Base-by-base conservation (phyloP, 1,140 invertebrate genomes). In the Drosophila sp. region DNA sequence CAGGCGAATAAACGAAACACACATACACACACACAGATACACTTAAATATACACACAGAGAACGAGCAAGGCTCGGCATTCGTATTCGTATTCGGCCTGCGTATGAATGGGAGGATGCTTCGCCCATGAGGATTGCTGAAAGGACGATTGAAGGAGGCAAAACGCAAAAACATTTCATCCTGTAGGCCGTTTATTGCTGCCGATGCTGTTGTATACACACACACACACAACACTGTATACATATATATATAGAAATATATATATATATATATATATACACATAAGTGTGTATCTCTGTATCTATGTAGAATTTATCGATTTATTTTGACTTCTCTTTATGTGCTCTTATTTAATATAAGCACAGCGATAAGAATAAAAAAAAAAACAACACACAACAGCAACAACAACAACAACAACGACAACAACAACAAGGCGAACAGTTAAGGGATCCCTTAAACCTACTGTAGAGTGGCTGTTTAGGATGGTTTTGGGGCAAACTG, bases 91-190 rank as follows among this genome's bases (percentile, higher is more conserved):
- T 62, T 84, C 73, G 76, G 68, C 30, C 57, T 70, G 80, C 54
- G 71, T 82, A 77, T 86, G 79, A 87, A 87, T 87, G 82, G 67
- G 83, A 72, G 25, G 32, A 29, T 33, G 29, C 29, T 40, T n/a
- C 61, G 70, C 56, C 25, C 44, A 38, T 7, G 63, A 11, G 47
- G 23, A 27, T 30, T 70, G 70, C 57, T 66, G 63, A 87, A 83
- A 89, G 83, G 83, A 87, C 84, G 78, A 89, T 77, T 89, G 72
- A 87, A 87, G 83, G 84, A 87, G 83, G 79, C 79, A 87, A 77
- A 66, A 62, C 76, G 44, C 44, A 85, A 86, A 82, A 82, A 81
- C 79, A 85, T 82, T 87, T 86, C 81, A 63, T 30, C 38, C 57
- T 62, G 79, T 87, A 87, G 79, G 83, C 79, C 82, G 83, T 86